Evolutionary conservation across 2,888 invertebrate genomes (phyloP).

Genomic region (Agelastica alni): DNA sequence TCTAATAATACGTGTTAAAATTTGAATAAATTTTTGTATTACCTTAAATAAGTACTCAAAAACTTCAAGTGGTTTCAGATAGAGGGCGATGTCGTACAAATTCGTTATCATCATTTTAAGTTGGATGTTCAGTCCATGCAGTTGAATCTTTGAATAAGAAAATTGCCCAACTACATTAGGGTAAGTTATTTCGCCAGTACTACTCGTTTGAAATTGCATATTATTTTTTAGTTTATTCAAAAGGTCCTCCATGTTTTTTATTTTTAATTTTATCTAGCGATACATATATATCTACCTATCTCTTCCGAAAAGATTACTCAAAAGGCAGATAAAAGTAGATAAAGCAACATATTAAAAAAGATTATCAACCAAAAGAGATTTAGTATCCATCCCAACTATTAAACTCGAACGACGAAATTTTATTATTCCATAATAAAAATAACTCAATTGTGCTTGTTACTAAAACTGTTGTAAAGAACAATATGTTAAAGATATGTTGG

Average conservation of each 20-base stretch:
- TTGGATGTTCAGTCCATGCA: conserved; percentile 3
- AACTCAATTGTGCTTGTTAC: too few relatives aligned
- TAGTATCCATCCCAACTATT: background rate
- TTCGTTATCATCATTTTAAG: conserved; percentile 19
- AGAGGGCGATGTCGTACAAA: conserved; percentile 2
- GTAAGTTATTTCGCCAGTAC: conserved; percentile 1
- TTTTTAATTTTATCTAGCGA: conserved; percentile 2
- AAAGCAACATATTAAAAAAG: conserved; percentile 24
- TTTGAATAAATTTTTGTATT: too few relatives aligned
- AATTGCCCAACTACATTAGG: background rate
- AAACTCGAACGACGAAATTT: too few relatives aligned
- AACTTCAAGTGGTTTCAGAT: conserved; percentile 4
- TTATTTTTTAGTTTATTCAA: background rate
- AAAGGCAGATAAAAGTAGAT: conserved; percentile 28
- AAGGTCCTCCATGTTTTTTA: conserved; percentile 1
- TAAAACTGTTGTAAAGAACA: too few relatives aligned
- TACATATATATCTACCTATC: conserved; percentile 20
- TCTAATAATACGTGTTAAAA: too few relatives aligned
- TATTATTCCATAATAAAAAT: too few relatives aligned
- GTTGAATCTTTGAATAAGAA: background rate
- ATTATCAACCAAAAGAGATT: conserved; percentile 19
- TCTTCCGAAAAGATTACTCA: conserved; percentile 29
- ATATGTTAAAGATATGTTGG: too few relatives aligned
- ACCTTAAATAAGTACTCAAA: background rate
- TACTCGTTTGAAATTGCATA: background rate